phyloP scores from a whole-genome alignment of 2,888 invertebrate species.

The Corbicula japonica region DNA sequence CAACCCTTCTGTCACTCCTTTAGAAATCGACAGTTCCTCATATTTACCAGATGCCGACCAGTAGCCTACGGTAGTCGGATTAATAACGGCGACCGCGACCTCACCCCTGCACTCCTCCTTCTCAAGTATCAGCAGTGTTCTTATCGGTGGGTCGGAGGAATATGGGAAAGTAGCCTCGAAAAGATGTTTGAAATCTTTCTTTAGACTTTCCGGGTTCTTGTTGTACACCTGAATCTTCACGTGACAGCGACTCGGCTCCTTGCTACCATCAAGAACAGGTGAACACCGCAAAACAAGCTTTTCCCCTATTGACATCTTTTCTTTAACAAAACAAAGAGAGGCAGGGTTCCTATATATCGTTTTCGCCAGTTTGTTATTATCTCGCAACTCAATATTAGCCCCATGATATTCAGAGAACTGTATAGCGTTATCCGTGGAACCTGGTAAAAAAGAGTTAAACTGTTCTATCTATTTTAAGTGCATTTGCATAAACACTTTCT shows the following conservation, averaged over 20 bases:
- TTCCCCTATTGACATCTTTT: slow-evolving; percentile 10
- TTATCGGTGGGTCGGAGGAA: slow-evolving; percentile 10
- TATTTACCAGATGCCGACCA: slow-evolving; percentile 21
- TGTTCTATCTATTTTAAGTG: no score
- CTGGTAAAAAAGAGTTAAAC: slow-evolving; percentile 16
- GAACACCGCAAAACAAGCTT: slow-evolving; percentile 20
- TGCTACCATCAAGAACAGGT: slow-evolving; percentile 27
- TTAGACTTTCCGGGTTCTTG: slow-evolving; percentile 27
- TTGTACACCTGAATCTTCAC: slow-evolving; percentile 29
- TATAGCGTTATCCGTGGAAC: slow-evolving; percentile 8
- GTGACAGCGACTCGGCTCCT: slow-evolving; percentile 31
- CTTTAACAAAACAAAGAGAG: slow-evolving; percentile 31
- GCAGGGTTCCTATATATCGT: slow-evolving; percentile 30
- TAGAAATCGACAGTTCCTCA: slow-evolving; percentile 20
- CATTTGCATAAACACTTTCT: no score
- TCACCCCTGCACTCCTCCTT: slow-evolving; percentile 45
- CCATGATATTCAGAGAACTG: slow-evolving; percentile 39
- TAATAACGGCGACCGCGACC: slow-evolving; percentile 10
- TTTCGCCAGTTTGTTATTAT: slow-evolving; percentile 3
- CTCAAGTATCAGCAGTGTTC: slow-evolving; percentile 15
- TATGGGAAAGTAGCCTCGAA: slow-evolving; percentile 29
- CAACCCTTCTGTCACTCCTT: slow-evolving; percentile 6
- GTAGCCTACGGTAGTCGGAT: slow-evolving; percentile 5
- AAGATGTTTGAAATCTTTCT: slow-evolving; percentile 10
- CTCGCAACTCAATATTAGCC: slow-evolving; percentile 31